A percentile compares a stretch with the other conserved stretches of the same genome.
Conservation (phyloP, 1,140 invertebrate species). For the Heliconius himera region DNA sequence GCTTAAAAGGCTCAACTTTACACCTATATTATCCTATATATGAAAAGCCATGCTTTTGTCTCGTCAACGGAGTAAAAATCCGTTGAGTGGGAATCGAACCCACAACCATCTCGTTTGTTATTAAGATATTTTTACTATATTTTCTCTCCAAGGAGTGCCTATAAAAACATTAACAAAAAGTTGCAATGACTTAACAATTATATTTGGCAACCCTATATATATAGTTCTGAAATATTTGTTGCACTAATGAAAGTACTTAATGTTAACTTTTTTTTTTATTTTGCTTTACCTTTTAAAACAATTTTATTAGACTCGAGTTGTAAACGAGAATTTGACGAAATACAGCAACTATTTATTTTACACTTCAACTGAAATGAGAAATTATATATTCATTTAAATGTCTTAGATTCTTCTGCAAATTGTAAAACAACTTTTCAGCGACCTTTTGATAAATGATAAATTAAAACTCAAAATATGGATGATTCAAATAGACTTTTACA, state of each 20-base stretch:
- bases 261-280: background rate
- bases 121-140: background rate
- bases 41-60: too few relatives aligned
- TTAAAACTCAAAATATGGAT: background rate
- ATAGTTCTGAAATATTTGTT: background rate
- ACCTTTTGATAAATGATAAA: background rate
- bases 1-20: background rate
- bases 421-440: background rate
- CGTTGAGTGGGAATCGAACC: too few relatives aligned
- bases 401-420: background rate
- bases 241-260: conserved; percentile 7
- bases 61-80: too few relatives aligned
- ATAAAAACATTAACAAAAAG: too few relatives aligned
- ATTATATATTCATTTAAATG: too few relatives aligned
- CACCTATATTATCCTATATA: background rate
- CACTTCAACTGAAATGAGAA: too few relatives aligned
- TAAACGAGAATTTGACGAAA: background rate
- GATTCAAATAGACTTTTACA: too few relatives aligned
- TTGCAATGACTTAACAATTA: too few relatives aligned
- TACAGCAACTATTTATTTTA: too few relatives aligned
- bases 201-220: background rate
- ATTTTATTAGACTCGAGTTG: background rate
- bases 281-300: too few relatives aligned
- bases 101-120: too few relatives aligned
- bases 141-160: too few relatives aligned